These are phyloP conservation scores for Symphodus melops DNA, from an alignment of 2,113 vertebrate species.

Conservation along the genomic window DNA sequence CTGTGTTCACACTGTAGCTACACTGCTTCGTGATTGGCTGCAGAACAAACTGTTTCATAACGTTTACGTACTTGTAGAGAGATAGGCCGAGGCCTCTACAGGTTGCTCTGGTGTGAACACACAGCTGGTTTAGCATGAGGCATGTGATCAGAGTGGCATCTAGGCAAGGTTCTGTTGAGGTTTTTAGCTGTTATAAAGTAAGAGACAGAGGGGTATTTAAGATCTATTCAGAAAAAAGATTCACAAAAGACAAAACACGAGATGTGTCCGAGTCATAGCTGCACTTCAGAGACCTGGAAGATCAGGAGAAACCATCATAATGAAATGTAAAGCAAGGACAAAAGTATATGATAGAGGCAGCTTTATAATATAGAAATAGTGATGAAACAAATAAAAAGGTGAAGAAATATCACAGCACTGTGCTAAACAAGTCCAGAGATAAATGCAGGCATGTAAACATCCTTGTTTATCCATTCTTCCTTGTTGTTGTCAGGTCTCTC, in stretches of 20 bases:
- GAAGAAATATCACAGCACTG: too few species aligned
- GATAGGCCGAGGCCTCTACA: not conserved
- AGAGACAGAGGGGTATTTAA: not conserved
- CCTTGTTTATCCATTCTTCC: too few species aligned
- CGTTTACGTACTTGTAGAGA: not conserved
- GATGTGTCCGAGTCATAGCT: not conserved
- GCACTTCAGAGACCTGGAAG: not conserved
- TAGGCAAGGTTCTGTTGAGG: too few species aligned
- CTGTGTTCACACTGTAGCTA: slow-evolving; percentile 27
- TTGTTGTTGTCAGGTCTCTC: too few species aligned
- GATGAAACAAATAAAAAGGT: too few species aligned
- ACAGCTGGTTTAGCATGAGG: slow-evolving; percentile 13
- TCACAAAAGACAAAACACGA: not conserved
- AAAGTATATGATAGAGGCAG: too few species aligned
- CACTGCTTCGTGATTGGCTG: slow-evolving; percentile 20
- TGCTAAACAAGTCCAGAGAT: too few species aligned
- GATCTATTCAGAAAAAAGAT: not conserved
- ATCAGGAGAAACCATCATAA: too few species aligned
- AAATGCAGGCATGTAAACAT: too few species aligned
- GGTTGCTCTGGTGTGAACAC: slow-evolving; percentile 18
- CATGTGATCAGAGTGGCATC: not conserved
- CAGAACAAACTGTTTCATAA: slow-evolving; percentile 4
- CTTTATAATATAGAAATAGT: too few species aligned
- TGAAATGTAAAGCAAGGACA: too few species aligned
- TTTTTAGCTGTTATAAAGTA: too few species aligned